Conservation (phyloP, 2,888 invertebrate species). For the Lasioglossum figueresi region DNA sequence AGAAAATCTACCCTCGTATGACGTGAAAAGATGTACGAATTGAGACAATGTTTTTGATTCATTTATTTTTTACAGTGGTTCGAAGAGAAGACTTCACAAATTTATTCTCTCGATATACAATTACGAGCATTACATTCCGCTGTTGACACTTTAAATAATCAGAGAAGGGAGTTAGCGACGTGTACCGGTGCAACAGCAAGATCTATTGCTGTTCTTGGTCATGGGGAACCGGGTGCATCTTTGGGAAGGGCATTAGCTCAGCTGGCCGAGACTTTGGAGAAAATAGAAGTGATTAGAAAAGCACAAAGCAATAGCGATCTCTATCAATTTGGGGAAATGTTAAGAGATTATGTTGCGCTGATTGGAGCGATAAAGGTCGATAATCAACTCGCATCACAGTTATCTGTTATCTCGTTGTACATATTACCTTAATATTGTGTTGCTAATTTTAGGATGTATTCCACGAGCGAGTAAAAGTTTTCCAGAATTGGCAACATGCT, state of each 20-base stretch:
- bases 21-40: not conserved
- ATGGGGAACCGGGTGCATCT: conserved; percentile 96
- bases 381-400: conserved; percentile 7
- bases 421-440: conserved; percentile 20
- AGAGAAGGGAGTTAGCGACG: conserved; percentile 92
- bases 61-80: conserved; percentile 92
- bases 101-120: conserved; percentile 95
- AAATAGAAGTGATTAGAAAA: conserved; percentile 94
- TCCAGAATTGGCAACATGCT: conserved; percentile 99
- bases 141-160: conserved; percentile 93
- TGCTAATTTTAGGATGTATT: conserved; percentile 87
- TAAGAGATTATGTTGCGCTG: conserved; percentile 97
- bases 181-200: conserved; percentile 94
- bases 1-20: conserved; percentile 64
- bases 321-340: conserved; percentile 95
- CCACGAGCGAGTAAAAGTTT: conserved; percentile 91
- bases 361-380: conserved; percentile 94
- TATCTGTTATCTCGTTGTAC: conserved; percentile 6
- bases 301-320: conserved; percentile 98
- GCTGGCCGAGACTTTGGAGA: conserved; percentile 89
- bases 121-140: conserved; percentile 94
- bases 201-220: conserved; percentile 94
- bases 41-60: conserved; percentile 16
- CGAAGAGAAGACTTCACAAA: conserved; percentile 96
- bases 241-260: conserved; percentile 95